Base-by-base conservation (phyloP, 2,797 vertebrate species). In the Diceros bicornis region DNA sequence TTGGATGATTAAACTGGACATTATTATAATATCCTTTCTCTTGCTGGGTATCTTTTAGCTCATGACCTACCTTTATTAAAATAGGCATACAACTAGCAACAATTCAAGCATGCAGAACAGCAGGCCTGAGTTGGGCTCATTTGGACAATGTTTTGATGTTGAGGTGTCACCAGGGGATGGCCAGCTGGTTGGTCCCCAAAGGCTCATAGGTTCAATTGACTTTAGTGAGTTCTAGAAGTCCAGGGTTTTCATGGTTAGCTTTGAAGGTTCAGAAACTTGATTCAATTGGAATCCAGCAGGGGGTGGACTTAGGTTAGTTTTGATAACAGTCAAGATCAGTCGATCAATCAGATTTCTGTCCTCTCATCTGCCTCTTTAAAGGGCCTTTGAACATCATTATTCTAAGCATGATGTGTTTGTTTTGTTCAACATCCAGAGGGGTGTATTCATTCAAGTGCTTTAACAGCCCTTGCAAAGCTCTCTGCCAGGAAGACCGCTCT, bases 51-150 rank as follows among this genome's bases (percentile, higher is more conserved):
- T 7, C 86, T 34, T 47, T 44, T 7, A 9, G 47, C 50, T 57
- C 21, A 4, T 9, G 59, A 17, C 61, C 41, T 68, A 0, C 55
- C 6, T 6, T 41, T 25, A 37, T 23, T 37, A 25, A 18, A 13
- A 16, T 18, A 11, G 32, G 17, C 29, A 9, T 2, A 6, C 11
- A 23, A 0, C 32, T 50, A n/a, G 91, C 13, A 23, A 4, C 55
- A 0, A 1, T 20, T 32, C 6, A 20, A 6, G 37, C 55, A 18
- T 27, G 10, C 12, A 20, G 17, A 9, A 6, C 50, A 32, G 32
- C 14, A 8, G 23, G 71, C 2, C 0, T 11, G 3, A 3, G 4
- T 2, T 13, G 29, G 64, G 6, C 41, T 21, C 3, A 1, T 47
- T 7, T 14, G 52, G 55, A 14, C 12, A 2, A 4, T 12, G 12